Evolutionary conservation across 2,113 vertebrate species (phyloP).

Genomic region (Pollimyrus isidori): DNA sequence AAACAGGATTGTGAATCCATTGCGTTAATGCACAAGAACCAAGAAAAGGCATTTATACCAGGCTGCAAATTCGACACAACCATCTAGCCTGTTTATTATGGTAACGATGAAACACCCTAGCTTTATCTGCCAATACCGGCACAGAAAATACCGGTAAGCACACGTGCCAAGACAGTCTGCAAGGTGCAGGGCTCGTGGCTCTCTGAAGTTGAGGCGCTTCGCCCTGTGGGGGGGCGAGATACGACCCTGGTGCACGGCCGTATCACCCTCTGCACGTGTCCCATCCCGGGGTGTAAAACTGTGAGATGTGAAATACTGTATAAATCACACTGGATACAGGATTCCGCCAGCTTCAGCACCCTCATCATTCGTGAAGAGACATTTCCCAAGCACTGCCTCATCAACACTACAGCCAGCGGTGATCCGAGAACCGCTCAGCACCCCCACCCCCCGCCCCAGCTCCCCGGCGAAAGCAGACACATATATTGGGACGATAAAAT

Average conservation of each 20-base stretch:
- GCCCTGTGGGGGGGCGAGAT: neutral
- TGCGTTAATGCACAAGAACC: neutral
- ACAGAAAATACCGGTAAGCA: neutral
- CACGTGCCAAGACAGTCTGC: neutral
- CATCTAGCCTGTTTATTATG: neutral
- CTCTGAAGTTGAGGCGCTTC: neutral
- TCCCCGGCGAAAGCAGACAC: neutral
- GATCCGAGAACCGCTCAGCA: neutral
- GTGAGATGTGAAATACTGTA: neutral
- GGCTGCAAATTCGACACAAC: neutral
- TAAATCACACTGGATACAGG: neutral
- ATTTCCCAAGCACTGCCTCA: neutral
- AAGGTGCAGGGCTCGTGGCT: neutral
- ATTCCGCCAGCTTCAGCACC: neutral
- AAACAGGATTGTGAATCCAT: neutral
- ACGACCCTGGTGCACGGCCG: neutral
- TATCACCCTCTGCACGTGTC: neutral
- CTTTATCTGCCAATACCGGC: neutral
- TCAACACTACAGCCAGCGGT: neutral
- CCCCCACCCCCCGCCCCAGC: neutral
- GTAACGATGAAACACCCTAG: neutral
- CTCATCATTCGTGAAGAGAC: neutral
- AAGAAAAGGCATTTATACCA: neutral
- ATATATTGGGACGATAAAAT: neutral
- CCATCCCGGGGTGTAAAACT: neutral